Evolutionary conservation across 2,113 vertebrate species (phyloP).

Genomic region (Natator depressus): DNA sequence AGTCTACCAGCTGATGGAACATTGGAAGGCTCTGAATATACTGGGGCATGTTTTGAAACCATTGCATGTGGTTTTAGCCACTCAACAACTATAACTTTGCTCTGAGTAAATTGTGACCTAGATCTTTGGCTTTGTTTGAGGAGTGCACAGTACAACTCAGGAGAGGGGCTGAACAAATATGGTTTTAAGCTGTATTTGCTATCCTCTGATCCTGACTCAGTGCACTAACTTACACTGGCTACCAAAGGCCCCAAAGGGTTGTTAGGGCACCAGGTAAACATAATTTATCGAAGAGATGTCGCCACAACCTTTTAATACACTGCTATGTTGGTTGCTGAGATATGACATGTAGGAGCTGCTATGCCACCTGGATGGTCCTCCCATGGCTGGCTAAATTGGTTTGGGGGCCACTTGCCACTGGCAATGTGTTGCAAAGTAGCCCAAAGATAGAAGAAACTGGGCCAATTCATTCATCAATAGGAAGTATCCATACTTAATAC

Average conservation of each 20-base stretch:
- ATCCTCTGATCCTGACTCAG: background rate
- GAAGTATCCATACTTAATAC: background rate
- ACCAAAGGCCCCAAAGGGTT: background rate
- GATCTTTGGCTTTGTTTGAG: background rate
- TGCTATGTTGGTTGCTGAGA: fast-evolving
- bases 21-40: background rate
- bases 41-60: background rate
- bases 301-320: background rate
- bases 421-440: background rate
- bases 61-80: background rate
- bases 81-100: background rate
- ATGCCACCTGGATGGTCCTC: background rate
- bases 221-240: fast-evolving
- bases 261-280: background rate
- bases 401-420: background rate
- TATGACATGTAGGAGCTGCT: background rate
- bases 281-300: background rate
- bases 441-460: background rate
- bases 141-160: too few species aligned
- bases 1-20: background rate
- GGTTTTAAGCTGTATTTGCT: background rate
- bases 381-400: background rate
- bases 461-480: background rate
- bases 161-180: background rate
- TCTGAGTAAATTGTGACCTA: too few species aligned